These are phyloP conservation scores for Peromyscus melanophrys DNA, from an alignment of 2,797 vertebrate species.

Conservation along the genomic window DNA sequence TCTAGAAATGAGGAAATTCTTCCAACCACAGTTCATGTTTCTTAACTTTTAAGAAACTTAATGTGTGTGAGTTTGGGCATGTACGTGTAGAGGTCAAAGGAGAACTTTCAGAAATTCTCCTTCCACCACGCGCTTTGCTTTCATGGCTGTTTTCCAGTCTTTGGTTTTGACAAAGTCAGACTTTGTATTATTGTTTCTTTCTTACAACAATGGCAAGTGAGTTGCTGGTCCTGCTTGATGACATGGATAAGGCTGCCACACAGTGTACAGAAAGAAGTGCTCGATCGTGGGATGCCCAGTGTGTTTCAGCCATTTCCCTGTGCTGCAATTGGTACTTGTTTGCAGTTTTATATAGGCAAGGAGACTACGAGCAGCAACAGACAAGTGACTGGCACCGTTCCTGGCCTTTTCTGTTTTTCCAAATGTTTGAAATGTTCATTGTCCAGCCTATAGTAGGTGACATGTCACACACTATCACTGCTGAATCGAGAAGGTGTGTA, in stretches of 20 bases:
- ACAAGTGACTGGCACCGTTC: background rate
- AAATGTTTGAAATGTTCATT: slow-evolving; percentile 34
- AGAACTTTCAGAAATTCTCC: background rate
- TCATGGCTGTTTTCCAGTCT: background rate
- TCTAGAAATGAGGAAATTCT: background rate
- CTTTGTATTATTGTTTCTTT: background rate
- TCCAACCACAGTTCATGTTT: background rate
- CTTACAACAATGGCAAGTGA: background rate
- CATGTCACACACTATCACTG: background rate
- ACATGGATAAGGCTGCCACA: background rate
- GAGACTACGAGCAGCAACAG: background rate
- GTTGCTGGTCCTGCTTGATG: background rate
- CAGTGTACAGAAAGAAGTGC: background rate
- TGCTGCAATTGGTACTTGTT: background rate
- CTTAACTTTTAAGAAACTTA: background rate
- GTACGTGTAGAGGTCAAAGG: background rate
- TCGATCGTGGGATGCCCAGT: background rate
- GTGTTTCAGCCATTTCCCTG: background rate
- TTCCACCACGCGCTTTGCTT: background rate
- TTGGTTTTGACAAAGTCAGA: background rate
- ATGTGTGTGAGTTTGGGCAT: background rate
- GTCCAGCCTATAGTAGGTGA: background rate
- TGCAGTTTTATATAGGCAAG: slow-evolving; percentile 12
- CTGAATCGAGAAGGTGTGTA: background rate
- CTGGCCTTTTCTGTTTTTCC: background rate